Base-by-base conservation (phyloP, 2,797 vertebrate genomes). In the Lacerta agilis region DNA sequence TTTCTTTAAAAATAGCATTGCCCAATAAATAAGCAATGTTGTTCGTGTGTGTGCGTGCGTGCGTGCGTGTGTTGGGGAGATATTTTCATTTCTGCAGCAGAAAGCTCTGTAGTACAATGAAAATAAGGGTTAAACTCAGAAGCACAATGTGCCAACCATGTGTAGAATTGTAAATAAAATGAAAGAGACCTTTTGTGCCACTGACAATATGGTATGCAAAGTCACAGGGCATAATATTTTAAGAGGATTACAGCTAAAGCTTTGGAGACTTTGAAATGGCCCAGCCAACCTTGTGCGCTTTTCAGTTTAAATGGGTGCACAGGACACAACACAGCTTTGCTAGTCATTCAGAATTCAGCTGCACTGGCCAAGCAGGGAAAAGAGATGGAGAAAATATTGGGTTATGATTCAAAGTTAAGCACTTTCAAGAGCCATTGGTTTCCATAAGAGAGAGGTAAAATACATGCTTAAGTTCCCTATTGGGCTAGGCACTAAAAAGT, bases 221-320 rank as follows among this genome's bases (percentile, higher is more conserved):
- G 93, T 95, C 94, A 93, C 91, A 90, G 91, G 92, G 91, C 87
- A 94, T 94, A 94, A 95, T 96, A 96, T 94, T 95, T 94, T 96
- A 97, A 97, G 96, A 96, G 95, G 97, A 97, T 97, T 97, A 96
- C 78, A 29, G 9, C 76, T 94, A 94, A 96, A 92, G 94, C 95
- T 92, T 91, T 87, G 29, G 89, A 95, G 96, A 96, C 96, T 97
- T 97, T 96, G 95, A 96, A 96, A 96, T 33, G 91, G 92, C 88
- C 94, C 94, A 95, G 64, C 91, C 80, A 72, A 96, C 94, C 95
- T 93, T 96, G 89, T 88, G 94, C 86, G 86, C 88, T 95, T 96
- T 97, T 92, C 92, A 86, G 8, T 95, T 95, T 94, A 95, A 96
- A 96, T 86, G 87, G 88, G 87, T 93, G 92, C 93, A 92, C 94